Percentiles rank a stretch among this genome's conserved stretches.
These are phyloP conservation scores for Fopius arisanus DNA, from an alignment of 1,140 invertebrate genomes.

Conservation along the genomic window DNA sequence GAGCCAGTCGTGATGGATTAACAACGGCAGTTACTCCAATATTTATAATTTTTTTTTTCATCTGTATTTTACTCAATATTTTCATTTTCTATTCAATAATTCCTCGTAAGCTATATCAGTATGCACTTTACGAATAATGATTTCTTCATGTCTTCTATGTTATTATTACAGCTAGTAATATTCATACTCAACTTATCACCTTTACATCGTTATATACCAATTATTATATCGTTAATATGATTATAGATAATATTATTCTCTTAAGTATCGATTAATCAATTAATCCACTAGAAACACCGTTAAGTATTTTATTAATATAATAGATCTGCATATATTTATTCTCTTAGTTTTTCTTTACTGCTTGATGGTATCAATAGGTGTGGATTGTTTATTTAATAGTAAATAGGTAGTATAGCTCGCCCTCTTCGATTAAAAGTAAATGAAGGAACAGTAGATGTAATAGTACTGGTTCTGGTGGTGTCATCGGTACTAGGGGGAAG, in stretches of 20 bases:
- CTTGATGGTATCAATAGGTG: conserved; percentile 43
- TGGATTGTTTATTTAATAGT: conserved; percentile 35
- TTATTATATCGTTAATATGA: conserved; percentile 46
- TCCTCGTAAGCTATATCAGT: conserved; percentile 37
- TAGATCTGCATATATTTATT: conserved; percentile 31
- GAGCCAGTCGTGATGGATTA: conserved; percentile 11
- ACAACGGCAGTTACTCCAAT: conserved; percentile 9
- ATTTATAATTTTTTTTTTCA: conserved; percentile 23
- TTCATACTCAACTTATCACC: conserved; percentile 57
- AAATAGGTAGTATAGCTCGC: conserved; percentile 22
- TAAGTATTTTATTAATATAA: conserved; percentile 54
- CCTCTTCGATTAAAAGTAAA: conserved; percentile 7
- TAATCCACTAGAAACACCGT: conserved; percentile 59
- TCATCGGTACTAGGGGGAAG: background rate
- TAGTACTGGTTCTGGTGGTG: background rate
- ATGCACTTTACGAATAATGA: conserved; percentile 38
- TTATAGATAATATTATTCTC: conserved; percentile 37
- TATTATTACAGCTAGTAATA: conserved; percentile 51
- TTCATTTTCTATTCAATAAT: conserved; percentile 30
- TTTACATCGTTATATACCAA: conserved; percentile 51
- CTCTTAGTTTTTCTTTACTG: conserved; percentile 31
- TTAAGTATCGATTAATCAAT: conserved; percentile 63
- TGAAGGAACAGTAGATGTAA: background rate
- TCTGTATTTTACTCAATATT: conserved; percentile 21
- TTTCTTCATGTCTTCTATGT: conserved; percentile 30